Evolutionary conservation across 2,888 invertebrate species (phyloP), one percentile per base, ranked within the genome.

Genomic region (Chirona hameri): DNA sequence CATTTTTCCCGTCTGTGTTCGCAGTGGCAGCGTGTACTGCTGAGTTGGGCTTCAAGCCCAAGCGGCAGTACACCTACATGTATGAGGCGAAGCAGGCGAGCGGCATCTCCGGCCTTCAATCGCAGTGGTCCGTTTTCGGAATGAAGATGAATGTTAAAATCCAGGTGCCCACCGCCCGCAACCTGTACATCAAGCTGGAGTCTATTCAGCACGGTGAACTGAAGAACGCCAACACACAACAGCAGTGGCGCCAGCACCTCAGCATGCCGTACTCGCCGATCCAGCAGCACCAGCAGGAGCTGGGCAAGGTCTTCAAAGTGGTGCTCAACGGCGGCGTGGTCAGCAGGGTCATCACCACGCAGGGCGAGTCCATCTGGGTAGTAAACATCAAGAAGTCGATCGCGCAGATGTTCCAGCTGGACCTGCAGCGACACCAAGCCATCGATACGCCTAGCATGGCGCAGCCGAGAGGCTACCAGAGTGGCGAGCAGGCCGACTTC

Each of bases 381-480:
- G 85, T 88, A 82, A 88, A 89, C 86, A 86, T 89, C 84, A 89
- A 89, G 86, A 87, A 87, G 83, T 87, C 87, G 82, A 83, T 88
- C 72, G 86, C 87, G 39, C 85, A 86, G 60, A 81, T 88, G 65
- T 81, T 88, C 52, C 86, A 87, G 82, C 83, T 88, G 24, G 86
- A 88, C 84, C 83, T 88, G 39, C 86, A 87, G 31, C 86, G 85
- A 60, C 79, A 82, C 1, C n/a, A 57, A 21, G 29, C 27, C 18
- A 72, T 69, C 52, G 39, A 76, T 21, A 31, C 21, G 31, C 81
- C 39, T 29, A 76, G 52, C 27, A 60, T 31, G 31, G 14, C 21
- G 27, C 46, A 82, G 76, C 72, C 55, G 14, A 21, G 21, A 29
- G 39, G n/a, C 46, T 72, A 79, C 31, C 29, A 60, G 83, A 84